These are phyloP conservation scores for Scaptomyza graminum DNA, from an alignment of 1,140 invertebrate species.

Conservation along the genomic window DNA sequence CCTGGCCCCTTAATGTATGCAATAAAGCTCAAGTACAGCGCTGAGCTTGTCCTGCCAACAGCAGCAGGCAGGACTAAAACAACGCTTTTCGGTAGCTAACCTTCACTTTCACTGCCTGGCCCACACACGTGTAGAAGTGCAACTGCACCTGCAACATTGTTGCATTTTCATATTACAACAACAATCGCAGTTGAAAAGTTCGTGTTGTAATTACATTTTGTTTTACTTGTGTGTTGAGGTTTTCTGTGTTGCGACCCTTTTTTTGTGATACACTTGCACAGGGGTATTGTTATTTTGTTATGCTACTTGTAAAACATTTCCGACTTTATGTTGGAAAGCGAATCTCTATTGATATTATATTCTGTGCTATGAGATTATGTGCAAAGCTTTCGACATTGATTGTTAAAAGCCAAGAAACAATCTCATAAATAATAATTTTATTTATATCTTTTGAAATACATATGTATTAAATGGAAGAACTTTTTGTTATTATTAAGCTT, in stretches of 20 bases:
- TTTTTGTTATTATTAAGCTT: too few species aligned
- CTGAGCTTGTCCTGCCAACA: conserved; percentile 31
- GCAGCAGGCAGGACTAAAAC: conserved; percentile 34
- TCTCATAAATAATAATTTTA: too few species aligned
- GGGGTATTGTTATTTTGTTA: background rate
- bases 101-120: conserved; percentile 72
- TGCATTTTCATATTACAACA: conserved; percentile 57
- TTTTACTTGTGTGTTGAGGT: conserved; percentile 81
- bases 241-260: conserved; percentile 73
- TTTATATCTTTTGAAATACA: too few species aligned
- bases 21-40: conserved; percentile 80
- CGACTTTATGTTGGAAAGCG: background rate
- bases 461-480: too few species aligned
- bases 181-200: conserved; percentile 60
- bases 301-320: background rate
- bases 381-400: too few species aligned
- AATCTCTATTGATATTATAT: too few species aligned
- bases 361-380: too few species aligned
- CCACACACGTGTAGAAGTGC: conserved; percentile 10
- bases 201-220: conserved; percentile 83
- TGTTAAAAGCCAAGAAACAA: too few species aligned
- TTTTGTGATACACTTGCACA: conserved; percentile 21
- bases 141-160: conserved; percentile 62
- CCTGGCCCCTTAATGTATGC: conserved; percentile 81
- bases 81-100: conserved; percentile 58